These are phyloP conservation scores for Drosophila prosaltans DNA, from an alignment of 1,140 invertebrate genomes.

Conservation along the genomic window DNA sequence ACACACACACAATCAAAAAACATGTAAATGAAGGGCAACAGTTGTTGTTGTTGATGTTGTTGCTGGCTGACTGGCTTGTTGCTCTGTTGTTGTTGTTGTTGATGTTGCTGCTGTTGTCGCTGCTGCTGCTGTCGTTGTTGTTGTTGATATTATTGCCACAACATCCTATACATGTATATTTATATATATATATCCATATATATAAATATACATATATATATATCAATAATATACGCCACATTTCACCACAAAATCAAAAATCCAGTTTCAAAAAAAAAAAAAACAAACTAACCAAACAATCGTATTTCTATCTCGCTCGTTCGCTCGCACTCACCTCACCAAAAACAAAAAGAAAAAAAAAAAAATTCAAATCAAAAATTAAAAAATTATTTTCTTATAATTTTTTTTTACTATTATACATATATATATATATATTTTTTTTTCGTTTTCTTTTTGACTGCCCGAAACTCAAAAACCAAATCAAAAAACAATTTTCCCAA, in stretches of 20 bases:
- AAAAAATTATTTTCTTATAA: conserved; percentile 63
- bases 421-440: conserved; percentile 53
- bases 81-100: conserved; percentile 53
- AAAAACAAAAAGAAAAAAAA: conserved; percentile 27
- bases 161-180: background rate
- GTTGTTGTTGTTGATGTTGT: conserved; percentile 23
- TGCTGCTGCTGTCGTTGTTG: conserved; percentile 48
- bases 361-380: conserved; percentile 33
- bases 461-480: conserved; percentile 45
- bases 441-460: conserved; percentile 75
- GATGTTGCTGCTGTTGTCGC: conserved; percentile 47
- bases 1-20: conserved; percentile 12
- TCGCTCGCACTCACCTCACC: conserved; percentile 44
- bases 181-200: background rate
- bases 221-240: background rate
- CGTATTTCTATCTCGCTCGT: conserved; percentile 32
- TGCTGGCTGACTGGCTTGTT: conserved; percentile 17
- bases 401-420: conserved; percentile 76
- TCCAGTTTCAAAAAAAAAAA: background rate
- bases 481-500: conserved; percentile 41
- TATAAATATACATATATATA: background rate
- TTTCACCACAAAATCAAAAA: conserved; percentile 37
- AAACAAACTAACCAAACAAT: conserved; percentile 25
- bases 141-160: conserved; percentile 39
- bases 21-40: conserved; percentile 18